A percentile compares a stretch with the other conserved stretches of the same genome.
phyloP scores from a whole-genome alignment of 2,113 vertebrate species.

The Cheirogaleus medius region DNA sequence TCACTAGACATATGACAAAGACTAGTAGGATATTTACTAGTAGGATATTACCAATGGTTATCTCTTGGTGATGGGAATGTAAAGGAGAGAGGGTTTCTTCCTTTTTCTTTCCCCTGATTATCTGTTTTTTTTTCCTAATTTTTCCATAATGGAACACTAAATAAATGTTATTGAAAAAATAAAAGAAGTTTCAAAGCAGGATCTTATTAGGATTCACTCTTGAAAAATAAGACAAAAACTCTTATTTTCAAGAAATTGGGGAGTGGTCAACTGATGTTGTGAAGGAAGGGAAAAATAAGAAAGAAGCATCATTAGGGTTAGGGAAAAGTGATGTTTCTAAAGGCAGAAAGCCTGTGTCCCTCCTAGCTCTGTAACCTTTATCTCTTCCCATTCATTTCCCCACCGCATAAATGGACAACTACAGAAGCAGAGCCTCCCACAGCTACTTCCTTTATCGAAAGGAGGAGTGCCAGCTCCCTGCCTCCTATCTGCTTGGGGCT shows the following conservation, averaged over 20 bases:
- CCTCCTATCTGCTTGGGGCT: not conserved
- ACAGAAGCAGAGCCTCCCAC: not conserved
- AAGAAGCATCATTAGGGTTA: not conserved
- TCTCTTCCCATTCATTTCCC: not conserved
- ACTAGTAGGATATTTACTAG: not conserved
- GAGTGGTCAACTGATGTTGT: not conserved
- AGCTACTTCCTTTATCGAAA: not conserved
- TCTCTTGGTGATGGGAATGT: not conserved
- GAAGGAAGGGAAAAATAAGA: not conserved
- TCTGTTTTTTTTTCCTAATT: not conserved
- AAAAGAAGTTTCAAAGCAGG: not conserved
- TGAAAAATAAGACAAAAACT: not conserved
- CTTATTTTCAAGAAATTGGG: not conserved
- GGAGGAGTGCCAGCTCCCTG: not conserved
- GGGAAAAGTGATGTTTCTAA: not conserved
- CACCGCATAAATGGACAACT: not conserved
- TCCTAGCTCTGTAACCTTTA: not conserved
- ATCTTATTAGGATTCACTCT: not conserved
- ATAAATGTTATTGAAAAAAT: conserved; percentile 19
- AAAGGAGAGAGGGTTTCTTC: not conserved
- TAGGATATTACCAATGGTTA: not conserved
- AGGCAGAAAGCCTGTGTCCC: not conserved
- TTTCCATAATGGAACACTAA: not conserved
- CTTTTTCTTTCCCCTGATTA: not conserved
- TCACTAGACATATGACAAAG: not conserved